These are phyloP conservation scores for Tuta absoluta DNA, from an alignment of 2,888 invertebrate genomes.

Conservation along the genomic window DNA sequence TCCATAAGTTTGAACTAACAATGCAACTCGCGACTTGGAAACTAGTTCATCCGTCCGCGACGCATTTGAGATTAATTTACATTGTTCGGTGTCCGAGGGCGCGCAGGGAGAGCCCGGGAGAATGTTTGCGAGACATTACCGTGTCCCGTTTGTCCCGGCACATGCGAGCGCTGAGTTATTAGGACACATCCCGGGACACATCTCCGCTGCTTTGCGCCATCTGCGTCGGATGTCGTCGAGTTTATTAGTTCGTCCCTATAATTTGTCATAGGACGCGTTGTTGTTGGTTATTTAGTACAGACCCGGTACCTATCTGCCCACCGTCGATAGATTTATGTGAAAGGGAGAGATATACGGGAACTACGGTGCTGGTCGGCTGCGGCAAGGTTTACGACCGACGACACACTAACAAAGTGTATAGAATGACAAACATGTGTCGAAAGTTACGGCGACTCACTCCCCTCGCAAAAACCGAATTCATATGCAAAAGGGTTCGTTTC, in stretches of 20 bases:
- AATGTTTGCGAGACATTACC: conserved; percentile 61
- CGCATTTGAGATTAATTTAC: conserved; percentile 26
- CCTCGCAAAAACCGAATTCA: conserved; percentile 23
- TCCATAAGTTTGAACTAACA: conserved; percentile 21
- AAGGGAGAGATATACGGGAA: conserved; percentile 32
- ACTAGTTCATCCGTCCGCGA: conserved; percentile 25
- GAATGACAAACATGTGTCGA: conserved; percentile 23
- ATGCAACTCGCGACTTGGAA: conserved; percentile 22
- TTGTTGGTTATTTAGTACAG: conserved; percentile 65
- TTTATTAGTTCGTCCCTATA: conserved; percentile 60
- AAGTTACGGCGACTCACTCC: conserved; percentile 7
- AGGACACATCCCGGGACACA: conserved; percentile 35
- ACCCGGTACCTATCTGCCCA: conserved; percentile 42
- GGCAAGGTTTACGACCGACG: conserved; percentile 18
- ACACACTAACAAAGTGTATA: conserved; percentile 19
- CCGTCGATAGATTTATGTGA: conserved; percentile 40
- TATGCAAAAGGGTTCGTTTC: conserved; percentile 22
- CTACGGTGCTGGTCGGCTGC: conserved; percentile 2
- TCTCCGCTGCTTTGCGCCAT: conserved; percentile 59
- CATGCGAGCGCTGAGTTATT: conserved; percentile 26
- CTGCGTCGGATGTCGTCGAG: conserved; percentile 60
- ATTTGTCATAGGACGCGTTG: conserved; percentile 70
- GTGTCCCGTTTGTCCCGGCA: conserved; percentile 35
- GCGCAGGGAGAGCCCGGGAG: conserved; percentile 46
- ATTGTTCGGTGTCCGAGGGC: conserved; percentile 27